Evolutionary conservation across 1,140 invertebrate genomes (phyloP).

Genomic region (Branchinecta lindahli): DNA sequence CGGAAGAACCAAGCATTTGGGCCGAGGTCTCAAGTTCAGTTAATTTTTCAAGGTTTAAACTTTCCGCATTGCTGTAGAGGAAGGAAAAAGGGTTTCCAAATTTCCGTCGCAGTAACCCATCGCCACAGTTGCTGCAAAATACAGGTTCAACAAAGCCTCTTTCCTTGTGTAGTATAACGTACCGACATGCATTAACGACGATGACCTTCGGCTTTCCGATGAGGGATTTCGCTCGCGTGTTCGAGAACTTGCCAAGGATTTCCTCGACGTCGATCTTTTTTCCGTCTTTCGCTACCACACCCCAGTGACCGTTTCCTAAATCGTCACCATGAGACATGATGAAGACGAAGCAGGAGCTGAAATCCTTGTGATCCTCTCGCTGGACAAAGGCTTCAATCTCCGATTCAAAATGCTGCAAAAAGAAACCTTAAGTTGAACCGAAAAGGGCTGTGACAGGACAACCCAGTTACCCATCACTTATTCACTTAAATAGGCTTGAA

Average conservation of each 20-base stretch:
- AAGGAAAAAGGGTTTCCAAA: too few species aligned
- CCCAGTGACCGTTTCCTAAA: constrained; percentile 8
- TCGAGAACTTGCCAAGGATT: neutral
- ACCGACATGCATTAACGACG: neutral
- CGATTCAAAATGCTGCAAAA: neutral
- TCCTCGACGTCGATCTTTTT: neutral
- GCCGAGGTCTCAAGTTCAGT: too few species aligned
- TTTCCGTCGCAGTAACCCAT: too few species aligned
- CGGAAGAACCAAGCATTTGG: too few species aligned
- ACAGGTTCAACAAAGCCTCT: too few species aligned
- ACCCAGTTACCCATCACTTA: too few species aligned
- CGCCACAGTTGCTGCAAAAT: too few species aligned
- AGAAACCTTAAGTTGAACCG: neutral
- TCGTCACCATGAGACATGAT: neutral
- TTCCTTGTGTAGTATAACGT: neutral
- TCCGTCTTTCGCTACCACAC: neutral
- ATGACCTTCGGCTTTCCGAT: neutral
- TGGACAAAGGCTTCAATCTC: constrained; percentile 1
- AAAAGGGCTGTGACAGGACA: too few species aligned
- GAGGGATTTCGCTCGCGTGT: neutral
- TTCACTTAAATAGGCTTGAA: too few species aligned
- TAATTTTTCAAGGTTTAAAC: too few species aligned
- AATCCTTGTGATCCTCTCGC: neutral
- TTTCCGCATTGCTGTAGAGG: too few species aligned
- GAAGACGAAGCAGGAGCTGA: constrained; percentile 2